Percentiles rank a stretch among this genome's conserved stretches.
These are phyloP conservation scores for Scleropages formosus DNA, from an alignment of 2,797 vertebrate species.

Conservation along the genomic window DNA sequence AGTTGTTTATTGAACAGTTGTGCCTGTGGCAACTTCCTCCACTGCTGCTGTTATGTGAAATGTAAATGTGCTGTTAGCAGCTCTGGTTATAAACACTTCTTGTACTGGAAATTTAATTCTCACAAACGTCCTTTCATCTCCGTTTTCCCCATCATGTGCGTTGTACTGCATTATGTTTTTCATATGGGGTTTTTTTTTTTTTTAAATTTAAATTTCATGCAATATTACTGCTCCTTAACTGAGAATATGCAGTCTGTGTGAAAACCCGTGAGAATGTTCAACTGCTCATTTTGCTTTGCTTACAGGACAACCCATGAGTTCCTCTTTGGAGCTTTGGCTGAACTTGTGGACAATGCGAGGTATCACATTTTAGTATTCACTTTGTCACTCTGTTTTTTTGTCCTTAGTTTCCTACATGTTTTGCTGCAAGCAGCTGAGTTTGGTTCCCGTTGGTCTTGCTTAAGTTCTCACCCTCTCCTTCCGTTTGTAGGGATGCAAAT, in stretches of 20 bases:
- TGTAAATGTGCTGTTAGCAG: no score
- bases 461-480: conserved; percentile 21
- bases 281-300: conserved; percentile 36
- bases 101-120: no score
- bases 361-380: conserved; percentile 52
- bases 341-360: conserved; percentile 98
- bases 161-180: neutral
- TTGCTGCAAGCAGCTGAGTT: neutral
- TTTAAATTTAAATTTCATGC: neutral
- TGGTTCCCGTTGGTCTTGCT: neutral
- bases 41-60: no score
- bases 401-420: neutral
- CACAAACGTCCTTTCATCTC: no score
- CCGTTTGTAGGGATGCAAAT: conserved; percentile 85
- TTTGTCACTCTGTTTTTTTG: neutral
- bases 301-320: conserved; percentile 98
- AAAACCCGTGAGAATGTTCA: neutral
- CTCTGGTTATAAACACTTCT: no score
- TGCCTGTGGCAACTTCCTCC: no score
- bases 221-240: no score
- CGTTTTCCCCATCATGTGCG: neutral
- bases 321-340: conserved; percentile 95
- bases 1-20: no score
- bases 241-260: neutral
- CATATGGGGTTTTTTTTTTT: neutral